These are phyloP conservation scores for Halichoerus grypus DNA, from an alignment of 2,113 vertebrate species.

Conservation along the genomic window DNA sequence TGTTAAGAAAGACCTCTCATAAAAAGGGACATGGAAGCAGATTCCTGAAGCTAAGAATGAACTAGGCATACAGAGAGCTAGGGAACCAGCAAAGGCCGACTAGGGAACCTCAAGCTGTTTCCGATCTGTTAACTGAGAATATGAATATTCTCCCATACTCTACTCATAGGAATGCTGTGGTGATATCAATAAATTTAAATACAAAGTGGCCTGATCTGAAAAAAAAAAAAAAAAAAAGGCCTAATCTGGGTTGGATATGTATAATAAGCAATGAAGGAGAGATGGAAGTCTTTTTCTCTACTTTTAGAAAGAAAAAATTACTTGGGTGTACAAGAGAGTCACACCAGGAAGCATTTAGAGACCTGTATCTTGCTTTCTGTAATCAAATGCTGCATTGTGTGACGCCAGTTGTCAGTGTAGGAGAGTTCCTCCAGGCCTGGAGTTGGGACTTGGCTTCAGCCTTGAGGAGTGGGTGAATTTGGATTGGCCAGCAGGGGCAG, in stretches of 20 bases:
- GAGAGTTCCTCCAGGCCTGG: neutral
- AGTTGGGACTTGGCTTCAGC: neutral
- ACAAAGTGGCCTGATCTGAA: neutral
- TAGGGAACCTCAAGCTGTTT: neutral
- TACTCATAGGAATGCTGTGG: neutral
- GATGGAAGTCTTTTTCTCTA: neutral
- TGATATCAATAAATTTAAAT: neutral
- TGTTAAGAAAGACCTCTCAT: conserved; percentile 14
- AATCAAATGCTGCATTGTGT: neutral
- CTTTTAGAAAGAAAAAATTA: conserved; percentile 33
- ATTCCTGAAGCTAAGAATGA: neutral
- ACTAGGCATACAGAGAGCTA: neutral
- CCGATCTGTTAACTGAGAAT: neutral
- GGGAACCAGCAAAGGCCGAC: neutral
- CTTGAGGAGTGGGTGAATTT: neutral
- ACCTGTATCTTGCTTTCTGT: neutral
- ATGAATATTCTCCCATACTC: neutral
- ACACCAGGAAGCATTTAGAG: neutral
- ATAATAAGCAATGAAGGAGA: neutral
- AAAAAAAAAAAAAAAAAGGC: no score
- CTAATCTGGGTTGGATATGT: neutral
- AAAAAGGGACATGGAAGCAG: neutral
- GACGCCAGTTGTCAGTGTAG: neutral
- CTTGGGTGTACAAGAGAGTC: neutral
- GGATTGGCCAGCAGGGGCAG: neutral